Evolutionary conservation across 2,113 vertebrate genomes (phyloP), one percentile per base, ranked within the genome.

Genomic region (Pterocles burchelli): DNA sequence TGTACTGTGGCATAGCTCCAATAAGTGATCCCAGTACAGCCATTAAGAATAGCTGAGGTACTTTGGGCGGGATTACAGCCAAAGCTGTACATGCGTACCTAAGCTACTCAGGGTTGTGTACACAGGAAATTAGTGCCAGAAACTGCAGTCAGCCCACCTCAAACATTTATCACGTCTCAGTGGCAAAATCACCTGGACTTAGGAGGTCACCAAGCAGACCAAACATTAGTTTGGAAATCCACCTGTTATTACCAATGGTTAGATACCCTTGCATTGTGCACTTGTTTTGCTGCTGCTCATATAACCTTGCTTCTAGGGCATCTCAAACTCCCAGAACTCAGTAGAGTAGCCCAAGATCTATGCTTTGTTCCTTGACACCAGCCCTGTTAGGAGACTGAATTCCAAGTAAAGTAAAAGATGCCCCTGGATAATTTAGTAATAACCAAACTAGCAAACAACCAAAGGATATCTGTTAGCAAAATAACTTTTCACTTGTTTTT

Each of bases 1-100:
- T 94, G 49, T 83, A 5, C 43, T 6, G 31, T 94, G 90, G 94
- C 94, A 21, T 25, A 46, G 54, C 78, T 97, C 90, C 95, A 90
- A 8, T 18, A 72, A 70, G 82, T 0, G 0, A 80, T 92, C 88
- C 85, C 78, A 85, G 71, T 61, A 43, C 66, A 73, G 71, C 72
- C 82, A 38, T 94, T 90, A 83, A 41, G 82, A 85, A 66, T 49
- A 85, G 85, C 90, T 73, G 49, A 88, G 45, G 88, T 78, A 24
- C 73, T 89, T 54, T 20, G 43, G 58, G 46, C 3, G 0, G 88
- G 78, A 70, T 85, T 73, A 18, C 54, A 66, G 67, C 78, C 85
- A 85, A 58, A 90, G 74, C 58, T 70, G 25, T 90, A n/a, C 0
- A 8, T 41, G 36, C 5, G 0, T 41, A 57, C 49, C 8, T 1